Base-by-base conservation (phyloP, 2,797 vertebrate genomes). In the Mallotus villosus region DNA sequence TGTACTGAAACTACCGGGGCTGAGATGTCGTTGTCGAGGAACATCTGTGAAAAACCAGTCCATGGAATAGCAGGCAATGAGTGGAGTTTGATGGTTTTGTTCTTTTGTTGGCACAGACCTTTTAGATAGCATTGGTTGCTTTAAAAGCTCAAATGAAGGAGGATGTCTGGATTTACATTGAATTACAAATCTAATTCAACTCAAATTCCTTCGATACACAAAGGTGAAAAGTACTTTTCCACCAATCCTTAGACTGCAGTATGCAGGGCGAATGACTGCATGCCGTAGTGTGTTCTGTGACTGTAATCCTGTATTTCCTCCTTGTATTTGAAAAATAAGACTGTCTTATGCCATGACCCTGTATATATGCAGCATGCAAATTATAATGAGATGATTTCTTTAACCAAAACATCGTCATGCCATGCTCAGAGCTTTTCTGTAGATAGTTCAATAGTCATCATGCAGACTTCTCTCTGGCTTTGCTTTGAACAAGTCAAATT, bases 251-350 rank as follows among this genome's bases (percentile, higher is more conserved):
- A 5, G 14, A 17, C 37, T 9, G 11, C 4, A 27, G 27, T 19
- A 53, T 68, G 17, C 17, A n/a, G 66, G 24, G 41, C 1, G 41
- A 46, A 46, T 46, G 9, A 8, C 41, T 46, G 41, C 41, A 46
- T 14, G 41, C 41, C 9, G 12, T 46, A 12, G 9, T 46, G 9
- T 46, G 1, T 46, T 46, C 12, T 14, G 41, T 46, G 41, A 14
- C 41, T 8, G 11, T 46, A 46, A 46, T 46, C 41, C 41, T 46
- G 41, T 46, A 12, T 46, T 76, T 77, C 76, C 76, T 79, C 81
- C 57, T 51, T 72, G 70, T 53, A 68, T 78, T 86, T 77, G 58
- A 53, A 55, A 78, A 66, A 78, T 80, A 84, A 76, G 76, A 72
- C 62, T 68, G 21, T 34, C 68, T 65, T 65, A 60, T 68, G 67